Evolutionary conservation across 2,888 invertebrate species (phyloP).

Genomic region (Drosophila birchii): DNA sequence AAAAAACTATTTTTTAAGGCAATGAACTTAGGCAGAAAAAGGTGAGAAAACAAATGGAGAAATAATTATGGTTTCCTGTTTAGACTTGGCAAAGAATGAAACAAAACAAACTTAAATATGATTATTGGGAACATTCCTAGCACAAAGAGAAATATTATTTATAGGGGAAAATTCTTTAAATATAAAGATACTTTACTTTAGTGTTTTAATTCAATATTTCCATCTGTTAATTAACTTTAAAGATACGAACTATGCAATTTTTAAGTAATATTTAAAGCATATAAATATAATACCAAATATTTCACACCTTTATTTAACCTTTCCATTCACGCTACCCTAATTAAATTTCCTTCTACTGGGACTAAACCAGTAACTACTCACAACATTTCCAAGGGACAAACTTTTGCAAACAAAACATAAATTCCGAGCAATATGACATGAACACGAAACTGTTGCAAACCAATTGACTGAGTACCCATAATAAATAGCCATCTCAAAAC

Average conservation of each 20-base stretch:
- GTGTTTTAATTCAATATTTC: too few species aligned
- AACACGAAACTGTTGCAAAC: constrained; percentile 10
- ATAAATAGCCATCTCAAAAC: constrained; percentile 16
- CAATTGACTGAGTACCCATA: constrained; percentile 11
- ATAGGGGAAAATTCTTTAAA: background rate
- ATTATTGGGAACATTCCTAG: background rate
- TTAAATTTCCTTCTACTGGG: background rate
- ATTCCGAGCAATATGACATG: constrained; percentile 1
- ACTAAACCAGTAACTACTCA: background rate
- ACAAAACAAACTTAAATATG: background rate
- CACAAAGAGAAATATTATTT: background rate
- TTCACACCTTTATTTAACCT: background rate
- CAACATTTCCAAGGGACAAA: background rate
- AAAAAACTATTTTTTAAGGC: constrained; percentile 31
- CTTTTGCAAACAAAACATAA: background rate
- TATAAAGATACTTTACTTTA: background rate
- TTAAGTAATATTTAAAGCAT: background rate
- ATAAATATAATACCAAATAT: background rate
- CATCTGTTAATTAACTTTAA: too few species aligned
- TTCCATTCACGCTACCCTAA: background rate
- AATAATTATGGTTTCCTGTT: constrained; percentile 15
- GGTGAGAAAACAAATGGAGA: background rate
- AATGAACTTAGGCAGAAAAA: background rate
- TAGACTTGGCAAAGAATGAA: background rate
- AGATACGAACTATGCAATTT: background rate